These are phyloP conservation scores for Myripristis murdjan DNA, from an alignment of 2,797 vertebrate species.

Conservation along the genomic window DNA sequence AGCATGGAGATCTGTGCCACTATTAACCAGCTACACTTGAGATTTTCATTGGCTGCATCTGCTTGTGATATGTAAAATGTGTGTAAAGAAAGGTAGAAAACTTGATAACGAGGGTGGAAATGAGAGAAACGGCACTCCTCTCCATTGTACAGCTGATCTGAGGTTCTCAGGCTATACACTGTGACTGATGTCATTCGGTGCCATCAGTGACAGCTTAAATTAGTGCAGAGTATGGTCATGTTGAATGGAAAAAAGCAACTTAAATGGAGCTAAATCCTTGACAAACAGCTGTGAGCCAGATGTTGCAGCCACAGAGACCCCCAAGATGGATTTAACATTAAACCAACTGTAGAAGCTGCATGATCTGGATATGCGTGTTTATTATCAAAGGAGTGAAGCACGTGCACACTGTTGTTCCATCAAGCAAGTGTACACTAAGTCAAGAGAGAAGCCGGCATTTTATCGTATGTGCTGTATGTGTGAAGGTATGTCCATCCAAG, in stretches of 20 bases:
- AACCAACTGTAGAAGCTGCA: conserved; percentile 47
- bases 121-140: too few relatives aligned
- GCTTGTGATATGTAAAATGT: neutral
- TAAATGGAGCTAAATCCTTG: conserved; percentile 84
- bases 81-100: neutral
- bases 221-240: conserved; percentile 62
- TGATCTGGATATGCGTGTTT: conserved; percentile 63
- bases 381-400: conserved; percentile 76
- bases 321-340: conserved; percentile 73
- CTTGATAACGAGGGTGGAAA: too few relatives aligned
- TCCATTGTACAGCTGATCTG: conserved; percentile 3
- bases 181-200: conserved; percentile 71
- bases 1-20: neutral
- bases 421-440: too few relatives aligned
- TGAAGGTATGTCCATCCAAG: conserved; percentile 5
- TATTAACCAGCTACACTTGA: too few relatives aligned
- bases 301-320: conserved; percentile 77
- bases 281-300: conserved; percentile 86
- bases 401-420: conserved; percentile 67
- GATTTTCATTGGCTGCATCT: neutral
- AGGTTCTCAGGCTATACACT: conserved; percentile 27
- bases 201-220: conserved; percentile 78
- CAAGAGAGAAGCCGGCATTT: conserved; percentile 64
- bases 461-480: conserved; percentile 38
- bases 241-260: conserved; percentile 78